Conservation (phyloP, 2,113 vertebrate species). For the Tichodroma muraria region DNA sequence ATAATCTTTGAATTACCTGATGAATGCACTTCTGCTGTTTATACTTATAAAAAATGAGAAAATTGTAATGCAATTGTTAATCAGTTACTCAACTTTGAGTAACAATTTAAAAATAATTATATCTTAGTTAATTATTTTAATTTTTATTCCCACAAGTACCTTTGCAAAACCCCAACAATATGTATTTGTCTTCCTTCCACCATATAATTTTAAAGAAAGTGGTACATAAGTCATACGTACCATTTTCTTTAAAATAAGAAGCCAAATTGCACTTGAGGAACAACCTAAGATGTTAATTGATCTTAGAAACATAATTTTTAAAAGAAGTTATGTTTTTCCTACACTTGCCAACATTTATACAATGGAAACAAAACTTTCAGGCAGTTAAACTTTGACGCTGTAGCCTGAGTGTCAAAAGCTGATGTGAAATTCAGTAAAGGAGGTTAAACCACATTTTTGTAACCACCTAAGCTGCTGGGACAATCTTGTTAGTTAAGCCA, state of each 20-base stretch:
- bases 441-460: not conserved
- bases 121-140: not conserved
- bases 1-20: not conserved
- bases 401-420: not conserved
- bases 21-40: not conserved
- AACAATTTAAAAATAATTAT: not conserved
- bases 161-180: not conserved
- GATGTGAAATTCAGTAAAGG: not conserved
- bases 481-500: not conserved
- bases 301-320: not conserved
- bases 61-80: not conserved
- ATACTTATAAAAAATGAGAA: not conserved
- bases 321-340: not conserved
- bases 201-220: not conserved
- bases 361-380: not conserved
- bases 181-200: not conserved
- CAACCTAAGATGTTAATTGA: not conserved
- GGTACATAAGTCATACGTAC: too few species aligned
- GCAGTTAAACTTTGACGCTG: not conserved
- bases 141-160: not conserved
- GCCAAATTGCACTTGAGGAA: not conserved
- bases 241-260: too few species aligned
- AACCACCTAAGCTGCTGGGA: slow-evolving; percentile 16
- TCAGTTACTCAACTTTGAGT: not conserved
- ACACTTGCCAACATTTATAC: not conserved